Evolutionary conservation across 2,888 invertebrate species (phyloP), one percentile per base, ranked within the genome.

Genomic region (Pristionchus mayeri): DNA sequence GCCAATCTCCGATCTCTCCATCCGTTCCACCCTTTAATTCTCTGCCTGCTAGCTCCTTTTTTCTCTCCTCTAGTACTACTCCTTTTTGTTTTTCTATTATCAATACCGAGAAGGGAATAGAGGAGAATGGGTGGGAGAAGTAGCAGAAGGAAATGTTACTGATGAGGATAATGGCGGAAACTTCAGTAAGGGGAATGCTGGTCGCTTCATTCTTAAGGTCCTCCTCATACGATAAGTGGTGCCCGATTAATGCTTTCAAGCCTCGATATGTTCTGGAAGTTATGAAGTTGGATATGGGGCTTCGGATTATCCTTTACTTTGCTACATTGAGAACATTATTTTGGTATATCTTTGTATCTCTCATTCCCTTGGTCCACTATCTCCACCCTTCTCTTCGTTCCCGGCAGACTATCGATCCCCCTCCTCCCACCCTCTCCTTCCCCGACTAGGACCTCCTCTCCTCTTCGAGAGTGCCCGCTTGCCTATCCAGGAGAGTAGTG

Each of bases 401-500:
- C 16, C 76, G 6, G 24, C 75, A 18, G 7, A 21, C 52, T 60
- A 80, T 80, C 80, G 80, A 80, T 80, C 48, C 27, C 30, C 40
- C 79, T 79, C 78, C 52, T 21, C n/a, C 79, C 50, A 6, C 54
- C 18, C 79, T 30, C 18, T 30, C 11, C 13, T 18, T 57, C 76
- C 40, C 76, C 76, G 16, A 78, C 50, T 50, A 48, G 76, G 76
- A 78, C 48, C 50, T 48, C 48, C 30, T 78, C 50, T 27, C 76
- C 13, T 30, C 27, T 50, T 37, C 18, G 76, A 78, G 50, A 50
- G 50, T 30, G 44, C n/a, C 3, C 40, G 44, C 71, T 11, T n/a
- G 71, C 24, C 40, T 71, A 71, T 71, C 71, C 71, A 78, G 76
- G 76, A 78, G 50, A 50, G 50, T n/a, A 27, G 50, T 44, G 75